Evolutionary conservation across 2,113 vertebrate genomes (phyloP), one percentile per base, ranked within the genome.

Genomic region (Hylia prasina): DNA sequence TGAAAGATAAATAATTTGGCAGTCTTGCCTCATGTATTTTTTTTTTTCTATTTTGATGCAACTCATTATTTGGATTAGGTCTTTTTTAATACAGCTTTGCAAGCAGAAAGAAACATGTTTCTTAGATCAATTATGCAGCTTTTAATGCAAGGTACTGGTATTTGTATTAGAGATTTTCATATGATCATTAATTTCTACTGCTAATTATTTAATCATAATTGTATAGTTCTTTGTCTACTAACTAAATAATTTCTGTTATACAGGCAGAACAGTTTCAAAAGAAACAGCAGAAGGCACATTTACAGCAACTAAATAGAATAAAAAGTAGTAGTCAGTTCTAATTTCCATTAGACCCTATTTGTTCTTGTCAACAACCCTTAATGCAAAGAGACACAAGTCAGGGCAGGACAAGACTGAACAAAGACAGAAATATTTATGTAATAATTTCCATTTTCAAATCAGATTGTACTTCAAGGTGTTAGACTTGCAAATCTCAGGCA

Each of bases 1-100:
- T 97, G 92, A 95, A 97, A 97, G 88, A 97, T 93, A 98, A 98
- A 97, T 97, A 97, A 97, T 97, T 96, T 97, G 96, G 83, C 93
- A 96, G 68, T 64, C 66, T 85, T 96, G 77, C 90, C 75, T 96
- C 87, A 90, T 69, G 42, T 87, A 56, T 87, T 95, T 96, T 97
- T 97, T n/a, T n/a, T 97, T 97, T 96, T 97, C 80, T 94, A 45
- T 96, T 97, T 97, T 91, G 87, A 60, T 95, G 53, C 57, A 89
- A 75, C 28, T 82, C 72, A 87, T 96, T 97, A 89, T 97, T 95
- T 97, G 75, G 24, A 78, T 56, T 79, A 87, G 14, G 31, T 78
- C 11, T 68, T 87, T 72, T 76, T 57, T 30, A 92, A 35, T 93
- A 69, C 42, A 39, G 57, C n/a, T 95, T 93, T 91, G 61, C 35